A percentile compares a stretch with the other conserved stretches of the same genome.
phyloP scores from a whole-genome alignment of 2,888 invertebrate species.

The Chrysodeixis includens region DNA sequence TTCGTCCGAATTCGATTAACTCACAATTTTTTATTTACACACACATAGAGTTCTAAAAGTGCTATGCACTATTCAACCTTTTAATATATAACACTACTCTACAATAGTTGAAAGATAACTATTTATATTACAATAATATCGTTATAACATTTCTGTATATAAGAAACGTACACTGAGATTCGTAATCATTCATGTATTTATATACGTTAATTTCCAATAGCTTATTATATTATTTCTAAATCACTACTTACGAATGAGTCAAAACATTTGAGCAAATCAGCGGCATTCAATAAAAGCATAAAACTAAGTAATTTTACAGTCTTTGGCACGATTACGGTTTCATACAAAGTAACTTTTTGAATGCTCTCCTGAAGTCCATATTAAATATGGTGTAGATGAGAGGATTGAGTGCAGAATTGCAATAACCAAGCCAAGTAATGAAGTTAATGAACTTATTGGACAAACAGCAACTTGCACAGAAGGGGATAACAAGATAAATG shows the following conservation, averaged over 20 bases:
- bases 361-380: constrained; percentile 97
- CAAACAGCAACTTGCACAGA: constrained; percentile 94
- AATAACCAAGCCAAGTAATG: constrained; percentile 98
- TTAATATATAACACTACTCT: constrained; percentile 60
- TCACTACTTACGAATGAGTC: constrained; percentile 64
- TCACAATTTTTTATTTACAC: constrained; percentile 69
- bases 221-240: constrained; percentile 36
- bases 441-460: constrained; percentile 95
- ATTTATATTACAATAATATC: constrained; percentile 36
- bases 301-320: constrained; percentile 62
- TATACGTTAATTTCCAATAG: constrained; percentile 28
- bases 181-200: constrained; percentile 39
- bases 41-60: constrained; percentile 64
- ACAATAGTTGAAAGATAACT: constrained; percentile 47
- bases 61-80: constrained; percentile 77
- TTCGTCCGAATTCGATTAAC: constrained; percentile 68
- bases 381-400: constrained; percentile 98
- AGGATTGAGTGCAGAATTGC: constrained; percentile 97
- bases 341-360: constrained; percentile 92
- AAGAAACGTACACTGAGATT: constrained; percentile 50
- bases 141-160: constrained; percentile 38
- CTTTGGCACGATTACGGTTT: constrained; percentile 81
- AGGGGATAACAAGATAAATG: constrained; percentile 97
- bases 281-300: constrained; percentile 69
- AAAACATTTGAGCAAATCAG: constrained; percentile 83